Percentiles rank a stretch among this genome's conserved stretches.
Conservation (phyloP, 2,888 invertebrate genomes). For the Chrysina gloriosa region DNA sequence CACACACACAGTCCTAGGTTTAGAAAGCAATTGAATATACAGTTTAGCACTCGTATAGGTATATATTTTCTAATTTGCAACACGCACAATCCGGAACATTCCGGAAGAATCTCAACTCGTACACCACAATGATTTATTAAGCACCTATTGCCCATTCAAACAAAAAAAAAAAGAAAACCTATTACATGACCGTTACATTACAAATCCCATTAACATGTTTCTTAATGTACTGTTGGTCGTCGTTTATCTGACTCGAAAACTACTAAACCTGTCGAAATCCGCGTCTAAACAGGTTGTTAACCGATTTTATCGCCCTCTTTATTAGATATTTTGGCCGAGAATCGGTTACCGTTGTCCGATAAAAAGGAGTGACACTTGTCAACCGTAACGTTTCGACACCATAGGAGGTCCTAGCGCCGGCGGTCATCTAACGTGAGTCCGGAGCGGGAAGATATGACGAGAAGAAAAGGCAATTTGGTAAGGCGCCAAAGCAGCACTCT, state of each 20-base stretch:
- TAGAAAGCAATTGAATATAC: too few species aligned
- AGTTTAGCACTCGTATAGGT: too few species aligned
- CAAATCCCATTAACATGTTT: slow-evolving; percentile 19
- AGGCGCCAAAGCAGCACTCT: slow-evolving; percentile 54
- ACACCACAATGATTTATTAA: too few species aligned
- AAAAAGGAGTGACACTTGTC: slow-evolving; percentile 52
- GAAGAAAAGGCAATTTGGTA: slow-evolving; percentile 50
- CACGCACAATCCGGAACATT: too few species aligned
- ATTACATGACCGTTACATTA: slow-evolving; percentile 1
- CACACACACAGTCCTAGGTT: too few species aligned
- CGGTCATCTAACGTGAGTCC: slow-evolving; percentile 7
- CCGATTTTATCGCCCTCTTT: slow-evolving; percentile 44
- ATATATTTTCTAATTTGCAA: too few species aligned
- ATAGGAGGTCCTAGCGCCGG: slow-evolving; percentile 50
- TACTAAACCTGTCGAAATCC: slow-evolving; percentile 26
- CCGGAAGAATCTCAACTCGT: too few species aligned
- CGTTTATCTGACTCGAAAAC: slow-evolving; percentile 15
- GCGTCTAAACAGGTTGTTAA: slow-evolving; percentile 30
- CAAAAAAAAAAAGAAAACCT: background rate
- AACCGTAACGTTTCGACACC: slow-evolving; percentile 47
- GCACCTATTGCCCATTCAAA: background rate
- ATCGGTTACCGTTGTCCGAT: slow-evolving; percentile 30
- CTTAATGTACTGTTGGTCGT: slow-evolving; percentile 26
- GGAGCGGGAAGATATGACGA: background rate
- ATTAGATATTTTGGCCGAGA: slow-evolving; percentile 47